Conservation (phyloP, 1,140 invertebrate genomes). For the Zaprionus gabonicus region DNA sequence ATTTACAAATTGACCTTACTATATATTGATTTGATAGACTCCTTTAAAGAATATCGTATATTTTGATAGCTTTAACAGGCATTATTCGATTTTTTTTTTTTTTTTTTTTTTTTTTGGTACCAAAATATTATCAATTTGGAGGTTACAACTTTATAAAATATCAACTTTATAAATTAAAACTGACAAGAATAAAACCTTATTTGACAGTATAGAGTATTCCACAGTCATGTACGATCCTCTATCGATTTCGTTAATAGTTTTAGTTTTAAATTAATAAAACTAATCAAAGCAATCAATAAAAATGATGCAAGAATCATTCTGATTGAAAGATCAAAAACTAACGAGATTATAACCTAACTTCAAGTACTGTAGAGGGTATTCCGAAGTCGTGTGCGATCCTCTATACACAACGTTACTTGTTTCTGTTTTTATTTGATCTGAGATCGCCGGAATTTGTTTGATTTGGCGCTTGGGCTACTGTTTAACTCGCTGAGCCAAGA, state of each 20-base stretch:
- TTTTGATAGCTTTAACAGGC: background rate
- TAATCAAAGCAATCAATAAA: no score
- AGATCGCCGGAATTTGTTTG: conserved; percentile 40
- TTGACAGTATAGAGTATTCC: background rate
- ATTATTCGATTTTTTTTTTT: background rate
- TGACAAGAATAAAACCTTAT: no score
- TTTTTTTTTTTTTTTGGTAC: no score
- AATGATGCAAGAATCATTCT: no score
- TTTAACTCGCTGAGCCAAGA: conserved; percentile 54
- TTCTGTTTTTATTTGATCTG: conserved; percentile 28
- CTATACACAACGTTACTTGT: conserved; percentile 1
- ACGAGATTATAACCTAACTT: background rate
- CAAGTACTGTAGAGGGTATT: background rate
- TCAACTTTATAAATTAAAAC: no score
- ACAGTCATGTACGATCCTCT: background rate
- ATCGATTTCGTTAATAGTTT: conserved; percentile 8
- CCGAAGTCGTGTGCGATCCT: background rate
- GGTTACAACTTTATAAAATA: no score
- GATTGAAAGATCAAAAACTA: no score
- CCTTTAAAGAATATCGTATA: background rate
- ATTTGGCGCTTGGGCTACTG: conserved; percentile 67
- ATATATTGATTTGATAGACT: background rate
- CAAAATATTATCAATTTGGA: no score
- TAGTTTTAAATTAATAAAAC: conserved; percentile 9
- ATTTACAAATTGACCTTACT: background rate